A percentile compares a stretch with the other conserved stretches of the same genome.
Evolutionary conservation across 64 coral and sea anemone genomes (phyloP).

Genomic region (Porites australiensis): DNA sequence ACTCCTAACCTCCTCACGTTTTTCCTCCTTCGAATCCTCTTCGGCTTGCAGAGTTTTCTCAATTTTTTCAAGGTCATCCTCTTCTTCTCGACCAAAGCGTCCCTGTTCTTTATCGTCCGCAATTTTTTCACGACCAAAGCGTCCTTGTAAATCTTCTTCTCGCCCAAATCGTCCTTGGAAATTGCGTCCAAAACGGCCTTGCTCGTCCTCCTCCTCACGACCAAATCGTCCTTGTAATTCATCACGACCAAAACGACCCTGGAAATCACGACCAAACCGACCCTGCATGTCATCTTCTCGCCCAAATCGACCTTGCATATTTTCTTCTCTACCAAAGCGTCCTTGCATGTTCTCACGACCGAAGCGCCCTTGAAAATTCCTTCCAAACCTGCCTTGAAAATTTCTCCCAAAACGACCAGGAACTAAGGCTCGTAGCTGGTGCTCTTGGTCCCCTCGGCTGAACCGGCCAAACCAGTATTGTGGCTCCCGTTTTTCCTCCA

Average conservation of each 20-base stretch:
- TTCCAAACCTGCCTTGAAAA: slow-evolving; percentile 45
- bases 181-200: slow-evolving; percentile 55
- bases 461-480: slow-evolving; percentile 74
- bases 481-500: slow-evolving; percentile 19
- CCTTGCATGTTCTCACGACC: slow-evolving; percentile 57
- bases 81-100: slow-evolving; percentile 52
- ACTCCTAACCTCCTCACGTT: slow-evolving; percentile 11
- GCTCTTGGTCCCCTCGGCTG: slow-evolving; percentile 9
- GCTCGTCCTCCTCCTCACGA: background rate
- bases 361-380: slow-evolving; percentile 49
- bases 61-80: slow-evolving; percentile 3
- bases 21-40: background rate
- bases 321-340: slow-evolving; percentile 51
- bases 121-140: slow-evolving; percentile 31
- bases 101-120: slow-evolving; percentile 30
- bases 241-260: slow-evolving; percentile 52
- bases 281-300: slow-evolving; percentile 38
- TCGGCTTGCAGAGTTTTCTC: background rate
- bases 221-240: slow-evolving; percentile 69
- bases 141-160: slow-evolving; percentile 19
- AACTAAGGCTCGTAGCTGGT: background rate
- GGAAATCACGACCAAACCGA: slow-evolving; percentile 47
- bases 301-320: slow-evolving; percentile 49
- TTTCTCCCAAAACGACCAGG: slow-evolving; percentile 69
- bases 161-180: slow-evolving; percentile 41